A percentile compares a stretch with the other conserved stretches of the same genome.
Conservation (phyloP, 2,113 vertebrate species). For the Rhinoptilus africanus region DNA sequence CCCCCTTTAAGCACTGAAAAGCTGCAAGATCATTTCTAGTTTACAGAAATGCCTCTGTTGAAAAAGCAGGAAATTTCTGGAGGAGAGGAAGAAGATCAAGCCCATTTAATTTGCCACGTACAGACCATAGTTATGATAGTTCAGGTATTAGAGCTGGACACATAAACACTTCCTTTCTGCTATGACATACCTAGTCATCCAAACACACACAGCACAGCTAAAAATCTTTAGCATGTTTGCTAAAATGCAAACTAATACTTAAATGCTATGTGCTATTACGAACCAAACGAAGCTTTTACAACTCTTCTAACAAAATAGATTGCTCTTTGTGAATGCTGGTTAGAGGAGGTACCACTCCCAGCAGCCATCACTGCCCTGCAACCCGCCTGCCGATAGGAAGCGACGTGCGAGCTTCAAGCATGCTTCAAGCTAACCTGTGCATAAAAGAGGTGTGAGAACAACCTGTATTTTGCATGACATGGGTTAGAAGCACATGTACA, state of each 20-base stretch:
- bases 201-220: not conserved
- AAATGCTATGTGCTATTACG: not conserved
- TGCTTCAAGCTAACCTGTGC: not conserved
- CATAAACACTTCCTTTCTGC: not conserved
- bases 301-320: not conserved
- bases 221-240: not conserved
- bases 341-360: not conserved
- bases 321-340: not conserved
- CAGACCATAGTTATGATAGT: not conserved
- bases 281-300: not conserved
- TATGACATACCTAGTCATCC: not conserved
- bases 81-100: not conserved
- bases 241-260: not conserved
- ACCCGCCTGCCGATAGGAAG: not conserved
- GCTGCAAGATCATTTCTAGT: fast-evolving
- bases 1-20: not conserved
- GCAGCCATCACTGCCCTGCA: not conserved
- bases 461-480: not conserved
- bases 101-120: not conserved
- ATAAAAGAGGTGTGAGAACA: not conserved
- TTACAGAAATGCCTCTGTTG: not conserved
- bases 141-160: not conserved
- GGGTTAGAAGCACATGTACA: not conserved
- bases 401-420: not conserved
- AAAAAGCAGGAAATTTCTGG: not conserved